Evolutionary conservation across 2,797 vertebrate species (phyloP).

Genomic region (Helostoma temminkii): DNA sequence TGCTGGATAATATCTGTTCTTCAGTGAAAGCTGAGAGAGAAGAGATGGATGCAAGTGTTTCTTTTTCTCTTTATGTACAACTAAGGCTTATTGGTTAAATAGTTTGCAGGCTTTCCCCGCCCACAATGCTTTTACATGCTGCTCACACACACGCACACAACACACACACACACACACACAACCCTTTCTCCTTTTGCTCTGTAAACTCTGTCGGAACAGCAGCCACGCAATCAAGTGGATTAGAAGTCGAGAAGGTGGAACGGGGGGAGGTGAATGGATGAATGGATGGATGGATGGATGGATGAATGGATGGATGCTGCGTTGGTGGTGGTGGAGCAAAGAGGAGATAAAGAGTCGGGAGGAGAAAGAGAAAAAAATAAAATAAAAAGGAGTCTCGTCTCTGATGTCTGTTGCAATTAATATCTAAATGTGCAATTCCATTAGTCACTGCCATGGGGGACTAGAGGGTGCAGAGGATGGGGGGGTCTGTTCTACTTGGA

Average conservation of each 20-base stretch:
- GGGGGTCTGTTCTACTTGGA: conserved; percentile 91
- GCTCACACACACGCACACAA: conserved; percentile 16
- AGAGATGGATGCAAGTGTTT: conserved; percentile 88
- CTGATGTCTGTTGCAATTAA: conserved; percentile 87
- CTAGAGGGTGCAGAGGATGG: conserved; percentile 54
- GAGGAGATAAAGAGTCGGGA: conserved; percentile 27
- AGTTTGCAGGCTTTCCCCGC: conserved; percentile 91
- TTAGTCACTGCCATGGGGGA: conserved; percentile 86
- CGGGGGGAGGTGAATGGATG: background rate
- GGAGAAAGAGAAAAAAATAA: conserved; percentile 1
- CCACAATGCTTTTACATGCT: conserved; percentile 80
- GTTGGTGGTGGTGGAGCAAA: conserved; percentile 44
- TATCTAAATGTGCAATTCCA: conserved; percentile 92
- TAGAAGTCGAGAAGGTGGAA: conserved; percentile 36
- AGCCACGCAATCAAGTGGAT: conserved; percentile 71
- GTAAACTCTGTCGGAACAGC: conserved; percentile 93
- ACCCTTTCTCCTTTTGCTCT: conserved; percentile 84
- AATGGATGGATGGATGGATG: conserved; percentile 28
- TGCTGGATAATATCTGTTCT: conserved; percentile 91
- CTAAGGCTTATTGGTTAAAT: conserved; percentile 99
- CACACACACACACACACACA: conserved; percentile 27
- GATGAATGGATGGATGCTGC: conserved; percentile 32
- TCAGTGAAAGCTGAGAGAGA: conserved; percentile 89
- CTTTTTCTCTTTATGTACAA: conserved; percentile 92
- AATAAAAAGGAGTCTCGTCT: conserved; percentile 69